Base-by-base conservation (phyloP, 1,140 invertebrate species). In the Macrotrachela quadricornifera region DNA sequence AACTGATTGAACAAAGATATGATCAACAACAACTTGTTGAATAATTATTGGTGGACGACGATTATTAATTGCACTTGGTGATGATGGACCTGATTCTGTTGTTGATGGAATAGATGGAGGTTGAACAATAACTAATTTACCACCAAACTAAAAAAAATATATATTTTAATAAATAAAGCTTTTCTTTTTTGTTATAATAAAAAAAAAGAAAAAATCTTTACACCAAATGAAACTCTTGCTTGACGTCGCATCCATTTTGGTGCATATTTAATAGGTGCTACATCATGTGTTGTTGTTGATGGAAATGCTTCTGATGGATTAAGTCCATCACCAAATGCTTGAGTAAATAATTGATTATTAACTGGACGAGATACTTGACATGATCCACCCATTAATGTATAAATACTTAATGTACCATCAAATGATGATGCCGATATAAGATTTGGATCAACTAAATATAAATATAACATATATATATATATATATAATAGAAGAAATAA, bases 361-460 rank as follows among this genome's bases (percentile, higher is more conserved):
- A 59, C 9, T 60, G 59, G 48, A 62, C 21, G 49, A 59, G 63
- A 50, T 58, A 62, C 60, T 62, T 70, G 58, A 42, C 62, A 64
- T 44, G 61, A 67, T 15, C 82, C 82, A 30, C 84, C 85, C 61
- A 84, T 78, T 10, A 92, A 67, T 0, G 83, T 83, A 67, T 85
- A 88, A 45, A 91, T 73, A n/a, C 79, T 79, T 14, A 87, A 78
- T 63, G 82, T 79, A 1, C 85, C 84, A 70, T 88, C 85, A 67
- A 85, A 84, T 62, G 82, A 83, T 43, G 80, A 79, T 57, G 77
- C 80, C 41, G 82, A 81, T 50, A 92, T 78, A 30, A 91, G 66
- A 14, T 79, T 79, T 12, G 86, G 84, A 73, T 83, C 46, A 16
- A 30, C 21, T 30, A 30, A 30, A 30, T 30, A 4, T 30, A 30